Evolutionary conservation across 2,888 invertebrate genomes (phyloP), one percentile per base, ranked within the genome.

Genomic region (Emmelina monodactyla): DNA sequence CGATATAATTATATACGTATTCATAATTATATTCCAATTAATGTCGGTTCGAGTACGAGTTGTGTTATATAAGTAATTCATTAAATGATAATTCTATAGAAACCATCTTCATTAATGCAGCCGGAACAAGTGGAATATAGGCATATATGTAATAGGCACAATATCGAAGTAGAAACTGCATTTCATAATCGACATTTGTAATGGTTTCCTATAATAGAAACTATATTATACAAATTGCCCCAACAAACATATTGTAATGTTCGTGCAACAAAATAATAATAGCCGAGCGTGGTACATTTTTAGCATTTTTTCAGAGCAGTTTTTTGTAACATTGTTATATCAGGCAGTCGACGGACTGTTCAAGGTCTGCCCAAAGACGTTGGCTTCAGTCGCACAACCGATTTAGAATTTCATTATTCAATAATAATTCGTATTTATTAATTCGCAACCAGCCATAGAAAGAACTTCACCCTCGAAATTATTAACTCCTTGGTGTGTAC

Each of bases 291-390:
- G 11, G 11, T 25, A 3, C 6, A 7, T 11, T 7, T 25, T 3
- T 25, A 25, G 6, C 3, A 25, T 25, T n/a, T 25, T 25, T 25
- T 25, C 25, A 19, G 19, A 6, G 19, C 9, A 19, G 19, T 19
- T 14, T 12, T 35, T 37, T 37, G 35, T 33, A 14, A 22, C 19
- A 33, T 34, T 39, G 39, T 33, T 32, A 37, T 35, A 35, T 46
- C 45, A 45, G 43, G 49, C 43, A 46, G 46, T 50, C 49, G 49
- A 48, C 42, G 34, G 46, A 50, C 44, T 35, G 35, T 46, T 52
- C 56, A 59, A 58, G 59, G 57, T 50, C 51, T 40, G 16, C 34
- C 35, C 30, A 40, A 39, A 36, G 42, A 38, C 37, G 40, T 25
- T 25, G 25, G 25, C 25, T 25, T 7, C 25, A 25, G 25, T 25